Evolutionary conservation across 2,797 vertebrate species (phyloP), one percentile per base, ranked within the genome.

Genomic region (Natrix natrix): DNA sequence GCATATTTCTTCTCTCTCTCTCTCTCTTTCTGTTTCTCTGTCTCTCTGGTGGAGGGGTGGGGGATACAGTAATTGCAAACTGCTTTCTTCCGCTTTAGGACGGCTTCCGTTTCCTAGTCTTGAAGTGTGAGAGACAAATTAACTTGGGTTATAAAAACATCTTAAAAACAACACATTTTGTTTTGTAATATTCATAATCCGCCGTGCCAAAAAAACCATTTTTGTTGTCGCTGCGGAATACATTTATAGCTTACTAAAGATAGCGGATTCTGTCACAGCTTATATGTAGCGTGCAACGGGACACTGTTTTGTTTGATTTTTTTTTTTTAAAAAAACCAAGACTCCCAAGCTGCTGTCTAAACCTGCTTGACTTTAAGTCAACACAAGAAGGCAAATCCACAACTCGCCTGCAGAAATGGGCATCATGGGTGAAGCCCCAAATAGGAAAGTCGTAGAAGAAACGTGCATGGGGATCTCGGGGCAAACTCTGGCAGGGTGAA

Each of bases 101-200:
- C 94, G 88, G 92, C 95, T 97, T 94, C 97, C 96, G 96, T 97
- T 91, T 97, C 97, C 94, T 97, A 97, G 97, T 91, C 97, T 97
- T 96, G 94, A 97, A 98, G 96, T 96, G 97, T 96, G 97, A 98
- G 97, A 98, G 98, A 97, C 97, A 97, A 97, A 98, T 98, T 98
- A 83, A 98, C 97, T 92, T 94, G 98, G 96, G 96, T 96, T 98
- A 97, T 96, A 97, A 97, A 98, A 98, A 97, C 97, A 96, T 96
- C 97, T 97, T 96, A 97, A 97, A 97, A 98, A 96, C 96, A 97
- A 97, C 97, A 98, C 97, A 97, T 97, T 98, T 97, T 98, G 97
- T 98, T 98, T 97, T 97, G 97, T 96, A 97, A 98, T 97, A 97
- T 97, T 97, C 96, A 95, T 96, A 63, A 78, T 0, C 97, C 94